A percentile compares a stretch with the other conserved stretches of the same genome.
phyloP scores from a whole-genome alignment of 2,113 vertebrate species.

The Myotis lucifugus region DNA sequence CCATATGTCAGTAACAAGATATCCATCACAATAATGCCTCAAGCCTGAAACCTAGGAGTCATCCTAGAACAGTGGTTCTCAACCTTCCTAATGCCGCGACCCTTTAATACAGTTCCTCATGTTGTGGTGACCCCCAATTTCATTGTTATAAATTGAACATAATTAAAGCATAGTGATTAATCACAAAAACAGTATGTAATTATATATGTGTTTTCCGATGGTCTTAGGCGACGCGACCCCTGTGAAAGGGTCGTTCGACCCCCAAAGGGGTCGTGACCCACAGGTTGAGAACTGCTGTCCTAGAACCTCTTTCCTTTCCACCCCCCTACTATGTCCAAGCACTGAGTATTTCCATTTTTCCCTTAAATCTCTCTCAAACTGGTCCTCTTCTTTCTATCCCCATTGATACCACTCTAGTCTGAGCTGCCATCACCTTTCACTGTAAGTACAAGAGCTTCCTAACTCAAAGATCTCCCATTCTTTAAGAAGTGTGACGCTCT shows the following conservation, averaged over 20 bases:
- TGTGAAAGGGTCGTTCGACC: no score
- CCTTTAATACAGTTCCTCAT: no score
- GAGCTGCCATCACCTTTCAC: neutral
- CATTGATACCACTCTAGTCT: neutral
- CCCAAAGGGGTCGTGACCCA: no score
- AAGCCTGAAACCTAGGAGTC: neutral
- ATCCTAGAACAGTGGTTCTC: neutral
- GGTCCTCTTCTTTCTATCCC: constrained; percentile 1
- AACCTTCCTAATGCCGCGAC: no score
- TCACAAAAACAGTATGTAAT: no score
- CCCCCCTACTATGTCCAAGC: neutral
- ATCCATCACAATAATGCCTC: neutral
- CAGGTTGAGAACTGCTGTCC: no score
- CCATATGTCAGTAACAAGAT: accelerated
- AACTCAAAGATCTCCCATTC: constrained; percentile 20
- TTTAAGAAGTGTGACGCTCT: neutral
- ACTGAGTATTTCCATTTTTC: neutral
- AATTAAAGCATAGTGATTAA: no score
- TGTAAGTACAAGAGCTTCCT: neutral
- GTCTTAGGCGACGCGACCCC: no score
- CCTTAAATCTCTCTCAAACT: neutral
- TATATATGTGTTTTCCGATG: no score
- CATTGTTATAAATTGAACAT: no score
- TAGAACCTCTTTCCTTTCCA: neutral
- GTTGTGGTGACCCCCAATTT: no score